Percentiles rank a stretch among this genome's conserved stretches.
Conservation (phyloP, 1,140 invertebrate species). For the Thrips palmi region DNA sequence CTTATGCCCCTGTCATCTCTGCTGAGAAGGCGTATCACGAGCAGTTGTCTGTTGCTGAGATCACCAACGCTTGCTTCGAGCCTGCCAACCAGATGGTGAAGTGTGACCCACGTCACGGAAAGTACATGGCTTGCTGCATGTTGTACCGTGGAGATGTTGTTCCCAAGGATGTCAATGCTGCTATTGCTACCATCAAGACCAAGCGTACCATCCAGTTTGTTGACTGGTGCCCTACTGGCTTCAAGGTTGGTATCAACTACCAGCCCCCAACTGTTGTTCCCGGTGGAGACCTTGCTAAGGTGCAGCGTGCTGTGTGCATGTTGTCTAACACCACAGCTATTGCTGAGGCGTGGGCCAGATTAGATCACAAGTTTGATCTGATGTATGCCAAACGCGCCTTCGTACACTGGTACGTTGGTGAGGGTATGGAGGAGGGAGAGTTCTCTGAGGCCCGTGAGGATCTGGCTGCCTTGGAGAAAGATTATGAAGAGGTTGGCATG, state of each 20-base stretch:
- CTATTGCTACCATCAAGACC: conserved; percentile 51
- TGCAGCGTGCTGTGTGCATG: conserved; percentile 72
- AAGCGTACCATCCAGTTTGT: conserved; percentile 41
- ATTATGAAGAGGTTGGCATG: conserved; percentile 46
- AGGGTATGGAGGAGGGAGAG: conserved; percentile 46
- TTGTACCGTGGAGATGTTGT: conserved; percentile 52
- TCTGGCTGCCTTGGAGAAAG: conserved; percentile 41
- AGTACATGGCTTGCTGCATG: conserved; percentile 79
- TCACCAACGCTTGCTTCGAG: conserved; percentile 52
- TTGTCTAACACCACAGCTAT: conserved; percentile 71
- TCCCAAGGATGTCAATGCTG: conserved; percentile 51
- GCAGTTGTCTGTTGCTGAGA: conserved; percentile 37
- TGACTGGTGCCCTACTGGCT: conserved; percentile 44
- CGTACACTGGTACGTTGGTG: conserved; percentile 26
- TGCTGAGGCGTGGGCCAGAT: conserved; percentile 65
- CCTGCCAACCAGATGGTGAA: conserved; percentile 66
- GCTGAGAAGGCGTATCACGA: conserved; percentile 44
- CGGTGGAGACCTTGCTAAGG: conserved; percentile 65
- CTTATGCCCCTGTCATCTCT: conserved; percentile 40
- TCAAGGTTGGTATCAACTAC: conserved; percentile 56
- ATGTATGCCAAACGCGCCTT: conserved; percentile 37
- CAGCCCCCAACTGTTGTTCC: conserved; percentile 68
- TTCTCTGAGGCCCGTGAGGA: conserved; percentile 43
- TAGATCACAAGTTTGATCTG: conserved; percentile 43
- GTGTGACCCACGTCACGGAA: conserved; percentile 59